These are phyloP conservation scores for Drosophila lini DNA, from an alignment of 1,140 invertebrate species.

Conservation along the genomic window DNA sequence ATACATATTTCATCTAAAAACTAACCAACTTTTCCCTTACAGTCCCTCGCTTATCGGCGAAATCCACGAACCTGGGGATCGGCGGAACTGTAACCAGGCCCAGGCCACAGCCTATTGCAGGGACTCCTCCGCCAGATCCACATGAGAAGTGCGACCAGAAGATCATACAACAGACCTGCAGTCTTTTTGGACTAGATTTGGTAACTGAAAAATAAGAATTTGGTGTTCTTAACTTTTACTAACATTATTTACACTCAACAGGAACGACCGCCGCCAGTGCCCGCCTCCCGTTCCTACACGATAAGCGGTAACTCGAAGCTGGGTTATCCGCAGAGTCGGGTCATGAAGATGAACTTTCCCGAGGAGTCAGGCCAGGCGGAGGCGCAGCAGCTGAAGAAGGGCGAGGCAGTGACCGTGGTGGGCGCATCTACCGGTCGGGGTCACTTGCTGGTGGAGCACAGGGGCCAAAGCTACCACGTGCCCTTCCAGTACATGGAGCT, in stretches of 20 bases:
- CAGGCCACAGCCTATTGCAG: conserved; percentile 94
- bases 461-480: conserved; percentile 91
- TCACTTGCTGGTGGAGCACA: conserved; percentile 93
- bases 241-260: conserved; percentile 69
- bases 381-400: conserved; percentile 87
- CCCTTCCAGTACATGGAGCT: conserved; percentile 92
- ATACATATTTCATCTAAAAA: accelerated
- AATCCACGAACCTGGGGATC: conserved; percentile 66
- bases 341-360: conserved; percentile 95
- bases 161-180: conserved; percentile 95
- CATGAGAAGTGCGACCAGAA: conserved; percentile 93
- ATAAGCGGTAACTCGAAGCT: conserved; percentile 96
- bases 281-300: conserved; percentile 94
- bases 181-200: conserved; percentile 94
- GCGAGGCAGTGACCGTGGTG: conserved; percentile 92
- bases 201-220: conserved; percentile 85
- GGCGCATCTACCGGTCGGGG: conserved; percentile 92
- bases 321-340: conserved; percentile 95
- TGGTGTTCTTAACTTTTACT: not conserved
- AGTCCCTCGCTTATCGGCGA: conserved; percentile 77
- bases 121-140: conserved; percentile 90
- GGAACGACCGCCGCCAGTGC: conserved; percentile 95
- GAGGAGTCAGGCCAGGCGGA: conserved; percentile 84
- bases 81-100: conserved; percentile 87
- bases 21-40: not conserved